Evolutionary conservation across 2,113 vertebrate genomes (phyloP).

Genomic region (Eidolon helvum): DNA sequence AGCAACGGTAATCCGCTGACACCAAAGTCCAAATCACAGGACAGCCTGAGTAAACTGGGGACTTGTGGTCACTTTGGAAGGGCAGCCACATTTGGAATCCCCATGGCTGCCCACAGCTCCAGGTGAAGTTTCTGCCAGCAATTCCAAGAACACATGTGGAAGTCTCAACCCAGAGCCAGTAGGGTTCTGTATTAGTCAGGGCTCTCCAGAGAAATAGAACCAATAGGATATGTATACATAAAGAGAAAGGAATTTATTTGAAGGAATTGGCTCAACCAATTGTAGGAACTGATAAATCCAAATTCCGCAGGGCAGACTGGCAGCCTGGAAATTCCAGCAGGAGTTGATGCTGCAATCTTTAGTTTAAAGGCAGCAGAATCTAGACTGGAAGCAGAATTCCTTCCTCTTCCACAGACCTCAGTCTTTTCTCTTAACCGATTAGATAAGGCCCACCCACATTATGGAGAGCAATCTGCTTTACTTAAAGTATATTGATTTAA

Average conservation of each 20-base stretch:
- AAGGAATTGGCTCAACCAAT: background rate
- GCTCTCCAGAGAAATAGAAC: background rate
- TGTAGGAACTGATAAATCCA: background rate
- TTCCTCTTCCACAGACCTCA: background rate
- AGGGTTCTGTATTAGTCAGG: background rate
- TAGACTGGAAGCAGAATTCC: background rate
- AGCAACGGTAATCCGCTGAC: background rate
- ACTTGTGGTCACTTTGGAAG: background rate
- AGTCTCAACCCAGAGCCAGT: background rate
- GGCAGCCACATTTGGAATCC: background rate
- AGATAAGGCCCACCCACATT: background rate
- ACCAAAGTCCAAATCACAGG: background rate
- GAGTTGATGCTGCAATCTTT: background rate
- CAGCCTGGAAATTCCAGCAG: background rate
- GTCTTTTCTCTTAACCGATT: background rate
- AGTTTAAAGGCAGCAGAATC: background rate
- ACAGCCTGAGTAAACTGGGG: background rate
- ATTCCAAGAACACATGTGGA: background rate
- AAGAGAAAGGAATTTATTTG: background rate
- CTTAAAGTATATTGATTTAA: background rate
- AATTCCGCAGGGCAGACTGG: background rate
- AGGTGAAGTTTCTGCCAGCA: background rate
- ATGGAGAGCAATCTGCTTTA: background rate
- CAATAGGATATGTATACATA: accelerated
- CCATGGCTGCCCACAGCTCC: background rate